Base-by-base conservation (phyloP, 2,797 vertebrate species). In the Hoplostethus atlanticus region DNA sequence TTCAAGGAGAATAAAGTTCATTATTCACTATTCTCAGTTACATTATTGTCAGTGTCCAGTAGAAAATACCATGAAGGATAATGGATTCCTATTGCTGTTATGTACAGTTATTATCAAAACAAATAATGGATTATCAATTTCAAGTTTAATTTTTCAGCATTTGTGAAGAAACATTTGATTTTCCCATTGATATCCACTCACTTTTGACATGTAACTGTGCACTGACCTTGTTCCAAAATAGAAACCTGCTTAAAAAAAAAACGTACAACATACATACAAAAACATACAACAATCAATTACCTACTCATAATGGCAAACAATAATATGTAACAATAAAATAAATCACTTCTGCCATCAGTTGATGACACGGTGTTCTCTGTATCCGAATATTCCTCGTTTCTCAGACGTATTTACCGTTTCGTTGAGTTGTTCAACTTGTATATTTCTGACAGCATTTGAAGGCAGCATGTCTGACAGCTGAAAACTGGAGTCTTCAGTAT, bases 1-100 rank as follows among this genome's bases (percentile, higher is more conserved):
- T 28, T 28, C 28, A 28, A 28, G 28, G 28, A 2, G 1, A 28
- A 28, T 28, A 28, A 28, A 73, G 79, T 78, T 79, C 83, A 85
- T 80, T 84, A 78, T 53, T 81, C 68, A 73, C 59, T 62, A 71
- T 84, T 84, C 84, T 21, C 21, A 21, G 21, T 21, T 21, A 84
- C 25, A 38, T 75, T 71, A 68, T 67, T 79, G 71, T 82, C 76
- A 80, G 60, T 34, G 62, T 68, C 68, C 38, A 36, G 44, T 69
- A 76, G 75, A 75, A 84, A 78, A 62, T 48, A 38, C 58, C 47
- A 70, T 80, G 73, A 72, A 73, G 62, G 55, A 54, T 66, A 80
- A 79, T 71, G 42, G 50, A 63, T 57, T 66, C 64, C 65, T 50
- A 53, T 84, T 47, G 71, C 59, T 51, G 10, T 42, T 12, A 36